phyloP scores from a whole-genome alignment of 2,797 vertebrate genomes.

The Microhierax caerulescens region DNA sequence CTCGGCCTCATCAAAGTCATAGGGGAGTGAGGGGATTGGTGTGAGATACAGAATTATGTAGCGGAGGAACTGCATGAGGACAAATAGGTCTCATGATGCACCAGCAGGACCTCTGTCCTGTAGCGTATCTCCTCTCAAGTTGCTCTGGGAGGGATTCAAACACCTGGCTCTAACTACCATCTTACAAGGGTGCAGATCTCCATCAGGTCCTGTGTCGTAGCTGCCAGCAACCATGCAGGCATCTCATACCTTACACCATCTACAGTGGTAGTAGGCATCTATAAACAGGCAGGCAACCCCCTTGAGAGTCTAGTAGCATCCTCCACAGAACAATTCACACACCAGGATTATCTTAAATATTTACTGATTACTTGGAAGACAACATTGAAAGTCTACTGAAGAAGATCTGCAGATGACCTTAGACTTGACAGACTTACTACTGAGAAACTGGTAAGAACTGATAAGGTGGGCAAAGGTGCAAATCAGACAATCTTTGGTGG shows the following conservation, averaged over 20 bases:
- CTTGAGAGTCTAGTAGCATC: background rate
- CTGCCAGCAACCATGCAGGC: background rate
- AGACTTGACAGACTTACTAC: background rate
- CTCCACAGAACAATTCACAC: fast-evolving
- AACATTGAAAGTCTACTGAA: background rate
- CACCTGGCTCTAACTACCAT: background rate
- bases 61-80: background rate
- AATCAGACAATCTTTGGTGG: background rate
- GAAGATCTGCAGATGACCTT: background rate
- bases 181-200: background rate
- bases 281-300: background rate
- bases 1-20: background rate
- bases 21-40: background rate
- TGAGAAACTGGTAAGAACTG: background rate
- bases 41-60: background rate
- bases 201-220: background rate
- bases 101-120: background rate
- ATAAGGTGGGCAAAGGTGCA: background rate
- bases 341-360: background rate
- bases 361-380: background rate
- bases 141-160: background rate
- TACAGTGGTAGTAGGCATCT: background rate
- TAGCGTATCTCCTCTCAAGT: background rate
- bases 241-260: background rate
- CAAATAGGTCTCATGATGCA: background rate